These are phyloP conservation scores for Samia ricini DNA, from an alignment of 1,140 invertebrate genomes.

Conservation along the genomic window DNA sequence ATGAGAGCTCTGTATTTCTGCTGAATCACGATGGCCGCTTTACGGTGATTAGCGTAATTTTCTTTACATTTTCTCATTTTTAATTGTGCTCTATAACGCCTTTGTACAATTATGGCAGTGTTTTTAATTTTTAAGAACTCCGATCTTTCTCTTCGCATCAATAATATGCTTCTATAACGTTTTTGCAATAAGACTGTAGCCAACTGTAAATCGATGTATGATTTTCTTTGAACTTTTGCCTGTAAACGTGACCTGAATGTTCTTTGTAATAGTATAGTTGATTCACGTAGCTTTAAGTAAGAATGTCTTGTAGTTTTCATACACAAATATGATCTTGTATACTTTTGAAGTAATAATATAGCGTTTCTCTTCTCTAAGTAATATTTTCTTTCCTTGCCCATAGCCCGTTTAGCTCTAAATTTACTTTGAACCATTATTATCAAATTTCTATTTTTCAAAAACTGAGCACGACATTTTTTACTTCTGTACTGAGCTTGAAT, in stretches of 20 bases:
- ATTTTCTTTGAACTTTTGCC: conserved; percentile 31
- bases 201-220: conserved; percentile 35
- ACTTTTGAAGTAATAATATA: conserved; percentile 66
- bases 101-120: conserved; percentile 45
- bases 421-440: conserved; percentile 63
- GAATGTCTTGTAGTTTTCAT: conserved; percentile 51
- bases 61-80: conserved; percentile 36
- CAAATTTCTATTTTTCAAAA: conserved; percentile 36
- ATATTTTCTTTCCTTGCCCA: conserved; percentile 48
- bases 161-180: conserved; percentile 39
- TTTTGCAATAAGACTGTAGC: conserved; percentile 42
- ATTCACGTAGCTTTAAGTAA: conserved; percentile 55
- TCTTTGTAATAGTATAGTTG: conserved; percentile 43
- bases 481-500: conserved; percentile 70
- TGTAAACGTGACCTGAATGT: conserved; percentile 40
- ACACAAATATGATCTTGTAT: conserved; percentile 55
- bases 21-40: conserved; percentile 50
- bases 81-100: conserved; percentile 49
- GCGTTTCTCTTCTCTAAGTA: conserved; percentile 59
- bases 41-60: conserved; percentile 39
- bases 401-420: conserved; percentile 59
- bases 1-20: conserved; percentile 46
- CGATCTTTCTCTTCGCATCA: conserved; percentile 35
- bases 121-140: conserved; percentile 40
- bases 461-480: conserved; percentile 45